Base-by-base conservation (phyloP, 2,797 vertebrate genomes). In the Nyctalus aviator region DNA sequence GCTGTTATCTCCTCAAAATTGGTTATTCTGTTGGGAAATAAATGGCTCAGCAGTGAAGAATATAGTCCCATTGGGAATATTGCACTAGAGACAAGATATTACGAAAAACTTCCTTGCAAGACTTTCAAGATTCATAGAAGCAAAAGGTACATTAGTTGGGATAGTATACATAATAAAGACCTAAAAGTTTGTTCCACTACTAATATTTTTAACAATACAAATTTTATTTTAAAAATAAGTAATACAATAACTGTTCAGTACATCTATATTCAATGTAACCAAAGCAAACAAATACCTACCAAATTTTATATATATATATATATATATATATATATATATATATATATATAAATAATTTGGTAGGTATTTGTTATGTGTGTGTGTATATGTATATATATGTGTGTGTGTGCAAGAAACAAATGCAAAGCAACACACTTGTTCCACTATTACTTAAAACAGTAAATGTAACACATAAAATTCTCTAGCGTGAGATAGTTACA, bases 171-270 rank as follows among this genome's bases (percentile, higher is more conserved):
- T 30, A 77, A 73, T 72, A 44, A 18, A 79, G 66, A 68, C 23
- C 17, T 79, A 59, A 88, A 76, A 91, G 11, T 68, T 3, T 32
- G 12, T 64, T 27, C 48, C 23, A 79, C 20, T 69, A 17, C 44
- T 75, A 73, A 48, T 46, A 46, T 30, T 68, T 94, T 97, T 83
- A 86, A 93, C 75, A 96, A 94, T 93, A 77, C 78, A 97, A 95
- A 25, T 93, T 96, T 97, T 97, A 96, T 96, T 97, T 94, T 94
- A 96, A 97, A 97, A 97, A 97, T 95, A 96, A 96, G 88, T 93
- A 95, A 89, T 68, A 96, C 92, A 97, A 91, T 96, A 96, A 96
- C 90, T 90, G 92, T 96, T 90, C 92, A 92, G 84, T 85, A 95
- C 95, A 93, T 92, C 88, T 96, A 79, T 92, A 96, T 92, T 97